phyloP scores from a whole-genome alignment of 2,888 invertebrate species.

The Barypeithes pellucidus region DNA sequence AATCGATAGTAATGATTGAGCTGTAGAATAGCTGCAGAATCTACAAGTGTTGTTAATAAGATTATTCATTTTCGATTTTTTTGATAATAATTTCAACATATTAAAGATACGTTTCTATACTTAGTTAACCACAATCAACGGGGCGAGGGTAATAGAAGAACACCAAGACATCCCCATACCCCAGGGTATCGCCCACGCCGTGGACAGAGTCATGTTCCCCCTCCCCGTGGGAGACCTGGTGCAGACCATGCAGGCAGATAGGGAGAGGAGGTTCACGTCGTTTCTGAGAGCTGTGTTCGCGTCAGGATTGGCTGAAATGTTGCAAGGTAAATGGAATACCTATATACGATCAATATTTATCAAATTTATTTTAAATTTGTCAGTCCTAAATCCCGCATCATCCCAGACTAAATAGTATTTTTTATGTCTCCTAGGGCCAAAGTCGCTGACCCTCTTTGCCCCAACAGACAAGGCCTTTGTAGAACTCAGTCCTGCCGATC shows the following conservation, averaged over 20 bases:
- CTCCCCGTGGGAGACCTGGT: conserved; percentile 89
- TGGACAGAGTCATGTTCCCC: conserved; percentile 92
- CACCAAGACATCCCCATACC: conserved; percentile 89
- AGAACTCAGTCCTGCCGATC: conserved; percentile 76
- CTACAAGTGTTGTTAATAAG: too few species aligned
- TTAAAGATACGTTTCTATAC: conserved; percentile 46
- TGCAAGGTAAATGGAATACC: too few species aligned
- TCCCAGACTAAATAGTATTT: too few species aligned
- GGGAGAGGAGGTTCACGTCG: conserved; percentile 85
- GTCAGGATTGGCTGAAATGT: conserved; percentile 84
- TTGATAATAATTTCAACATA: too few species aligned
- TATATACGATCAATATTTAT: too few species aligned
- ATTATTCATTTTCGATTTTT: too few species aligned
- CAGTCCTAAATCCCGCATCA: too few species aligned
- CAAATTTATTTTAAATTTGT: too few species aligned
- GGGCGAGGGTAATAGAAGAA: conserved; percentile 86
- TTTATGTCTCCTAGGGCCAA: conserved; percentile 84
- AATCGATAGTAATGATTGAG: too few species aligned
- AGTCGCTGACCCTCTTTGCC: conserved; percentile 89
- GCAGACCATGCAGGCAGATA: conserved; percentile 88
- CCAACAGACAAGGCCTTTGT: conserved; percentile 88
- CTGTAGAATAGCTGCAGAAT: too few species aligned
- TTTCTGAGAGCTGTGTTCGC: conserved; percentile 84
- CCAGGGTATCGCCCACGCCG: conserved; percentile 88
- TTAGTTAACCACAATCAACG: conserved; percentile 88